Conservation (phyloP, 2,113 vertebrate species). For the Gobiocypris rarus region DNA sequence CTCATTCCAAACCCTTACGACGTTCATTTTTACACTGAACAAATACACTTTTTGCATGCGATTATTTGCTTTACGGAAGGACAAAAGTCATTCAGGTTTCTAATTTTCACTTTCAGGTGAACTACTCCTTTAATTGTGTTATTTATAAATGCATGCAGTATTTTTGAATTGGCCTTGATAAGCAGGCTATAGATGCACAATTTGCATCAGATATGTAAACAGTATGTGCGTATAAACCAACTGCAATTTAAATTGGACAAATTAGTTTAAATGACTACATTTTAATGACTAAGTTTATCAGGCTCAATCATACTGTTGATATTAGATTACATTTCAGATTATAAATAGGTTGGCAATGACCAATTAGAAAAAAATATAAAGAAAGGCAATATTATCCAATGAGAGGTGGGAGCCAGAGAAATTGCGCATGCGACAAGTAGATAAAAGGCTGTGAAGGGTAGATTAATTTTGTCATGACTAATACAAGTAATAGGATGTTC, state of each 20-base stretch:
- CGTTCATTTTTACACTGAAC: not conserved
- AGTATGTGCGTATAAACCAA: not conserved
- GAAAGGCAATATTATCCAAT: not conserved
- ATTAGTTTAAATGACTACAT: not conserved
- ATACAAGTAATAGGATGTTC: conserved; percentile 34
- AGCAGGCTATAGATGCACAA: not conserved
- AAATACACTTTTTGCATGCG: not conserved
- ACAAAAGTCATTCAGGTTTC: not conserved
- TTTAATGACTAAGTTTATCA: not conserved
- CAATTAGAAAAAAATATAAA: not conserved
- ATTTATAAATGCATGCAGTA: not conserved
- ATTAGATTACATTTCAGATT: not conserved
- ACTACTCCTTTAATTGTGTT: not conserved
- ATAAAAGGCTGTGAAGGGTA: not conserved
- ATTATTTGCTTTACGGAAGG: not conserved
- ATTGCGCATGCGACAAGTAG: conserved; percentile 9
- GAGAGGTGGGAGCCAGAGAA: conserved; percentile 7
- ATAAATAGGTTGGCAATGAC: not conserved
- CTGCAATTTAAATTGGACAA: not conserved
- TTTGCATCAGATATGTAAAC: not conserved
- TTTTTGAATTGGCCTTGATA: too few relatives aligned
- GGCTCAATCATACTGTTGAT: not conserved
- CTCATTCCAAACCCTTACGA: not conserved
- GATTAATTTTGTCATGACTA: conserved; percentile 42
- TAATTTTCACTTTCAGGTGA: not conserved